Conservation (phyloP, 1,140 invertebrate genomes). For the Temnothorax nylanderi region DNA sequence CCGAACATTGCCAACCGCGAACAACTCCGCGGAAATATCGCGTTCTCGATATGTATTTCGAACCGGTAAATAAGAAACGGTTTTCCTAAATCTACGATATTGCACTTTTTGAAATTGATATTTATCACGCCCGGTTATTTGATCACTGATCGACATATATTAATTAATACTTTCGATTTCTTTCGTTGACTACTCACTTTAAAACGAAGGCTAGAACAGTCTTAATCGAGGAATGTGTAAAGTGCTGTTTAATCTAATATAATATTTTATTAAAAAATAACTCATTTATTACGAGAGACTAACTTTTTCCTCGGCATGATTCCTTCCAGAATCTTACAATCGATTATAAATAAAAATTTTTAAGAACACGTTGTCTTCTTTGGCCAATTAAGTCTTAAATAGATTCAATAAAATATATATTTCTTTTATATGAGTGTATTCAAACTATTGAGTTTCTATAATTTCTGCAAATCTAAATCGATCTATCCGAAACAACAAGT, state of each 20-base stretch:
- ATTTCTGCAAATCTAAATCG: slow-evolving; percentile 10
- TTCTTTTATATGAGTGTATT: neutral
- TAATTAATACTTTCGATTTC: slow-evolving; percentile 68
- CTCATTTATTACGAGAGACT: neutral
- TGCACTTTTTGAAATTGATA: slow-evolving; percentile 76
- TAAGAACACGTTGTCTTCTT: neutral
- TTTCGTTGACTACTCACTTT: slow-evolving; percentile 40
- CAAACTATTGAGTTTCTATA: neutral
- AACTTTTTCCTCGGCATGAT: neutral
- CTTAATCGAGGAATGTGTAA: slow-evolving; percentile 63
- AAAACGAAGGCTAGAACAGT: slow-evolving; percentile 62
- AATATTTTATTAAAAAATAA: slow-evolving; percentile 5
- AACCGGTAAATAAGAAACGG: slow-evolving; percentile 65
- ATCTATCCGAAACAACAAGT: slow-evolving; percentile 3
- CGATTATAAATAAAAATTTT: neutral
- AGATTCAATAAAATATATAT: slow-evolving; percentile 4
- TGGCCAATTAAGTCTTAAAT: neutral
- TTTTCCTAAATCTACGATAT: slow-evolving; percentile 77
- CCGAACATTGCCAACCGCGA: slow-evolving; percentile 80
- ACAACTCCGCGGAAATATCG: slow-evolving; percentile 77
- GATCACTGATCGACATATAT: slow-evolving; percentile 51
- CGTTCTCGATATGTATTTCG: slow-evolving; percentile 66
- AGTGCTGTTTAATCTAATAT: slow-evolving; percentile 10
- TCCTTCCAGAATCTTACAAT: neutral
- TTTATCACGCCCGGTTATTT: slow-evolving; percentile 39